A percentile compares a stretch with the other conserved stretches of the same genome.
Evolutionary conservation across 2,888 invertebrate genomes (phyloP).

Genomic region (Leptopilina drosophilae): DNA sequence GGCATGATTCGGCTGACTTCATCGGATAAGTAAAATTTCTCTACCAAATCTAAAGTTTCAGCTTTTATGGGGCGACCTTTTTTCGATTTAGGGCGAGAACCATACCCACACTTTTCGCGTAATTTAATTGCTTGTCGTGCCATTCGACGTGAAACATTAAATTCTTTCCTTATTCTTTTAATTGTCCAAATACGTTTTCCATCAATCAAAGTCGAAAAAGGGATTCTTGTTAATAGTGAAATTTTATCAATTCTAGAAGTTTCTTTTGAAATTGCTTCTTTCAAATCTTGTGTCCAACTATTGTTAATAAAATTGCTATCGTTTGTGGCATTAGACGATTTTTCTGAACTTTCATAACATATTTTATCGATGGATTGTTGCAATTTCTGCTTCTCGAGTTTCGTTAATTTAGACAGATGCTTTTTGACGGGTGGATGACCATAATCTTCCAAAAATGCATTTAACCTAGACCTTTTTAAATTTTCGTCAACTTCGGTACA

Average conservation of each 20-base stretch:
- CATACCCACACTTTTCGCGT: not conserved
- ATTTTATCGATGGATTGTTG: conserved; percentile 18
- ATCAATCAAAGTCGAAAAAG: not conserved
- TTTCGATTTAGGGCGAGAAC: no score
- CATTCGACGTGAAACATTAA: conserved; percentile 40
- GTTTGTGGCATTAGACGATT: not conserved
- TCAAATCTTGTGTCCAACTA: not conserved
- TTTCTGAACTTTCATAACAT: not conserved
- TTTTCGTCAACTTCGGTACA: conserved; percentile 12
- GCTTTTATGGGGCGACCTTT: no score
- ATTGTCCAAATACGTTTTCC: conserved; percentile 27
- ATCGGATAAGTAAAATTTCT: no score
- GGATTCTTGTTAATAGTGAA: conserved; percentile 23
- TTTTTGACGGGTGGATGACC: conserved; percentile 22
- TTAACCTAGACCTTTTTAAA: conserved; percentile 3
- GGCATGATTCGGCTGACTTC: no score
- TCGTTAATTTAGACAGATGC: not conserved
- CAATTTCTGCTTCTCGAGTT: not conserved
- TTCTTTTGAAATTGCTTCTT: conserved; percentile 22
- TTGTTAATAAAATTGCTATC: not conserved
- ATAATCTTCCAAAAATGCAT: conserved; percentile 15
- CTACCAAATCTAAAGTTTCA: no score
- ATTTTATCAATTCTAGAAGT: conserved; percentile 27
- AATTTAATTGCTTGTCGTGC: conserved; percentile 26
- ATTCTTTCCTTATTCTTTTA: conserved; percentile 8